Percentiles rank a stretch among this genome's conserved stretches.
Conservation (phyloP, 2,888 invertebrate genomes). For the Diploptera punctata region DNA sequence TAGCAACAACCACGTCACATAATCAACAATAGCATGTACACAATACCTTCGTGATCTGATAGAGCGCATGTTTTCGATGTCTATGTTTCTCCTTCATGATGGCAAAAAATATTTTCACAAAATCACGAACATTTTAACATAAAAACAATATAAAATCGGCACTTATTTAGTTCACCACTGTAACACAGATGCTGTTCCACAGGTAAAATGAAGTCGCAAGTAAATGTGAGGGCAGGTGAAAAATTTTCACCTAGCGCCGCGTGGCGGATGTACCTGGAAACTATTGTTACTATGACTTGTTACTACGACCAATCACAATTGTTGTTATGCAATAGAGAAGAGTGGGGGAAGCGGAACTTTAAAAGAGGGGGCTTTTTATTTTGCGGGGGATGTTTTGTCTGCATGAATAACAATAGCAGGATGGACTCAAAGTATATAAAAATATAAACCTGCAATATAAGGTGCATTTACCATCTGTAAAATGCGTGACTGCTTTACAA, state of each 20-base stretch:
- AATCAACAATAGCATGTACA: not conserved
- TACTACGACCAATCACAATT: constrained; percentile 25
- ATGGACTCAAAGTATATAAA: not conserved
- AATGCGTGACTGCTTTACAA: too few relatives aligned
- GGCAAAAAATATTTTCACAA: not conserved
- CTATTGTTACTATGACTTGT: constrained; percentile 19
- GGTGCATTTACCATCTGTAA: too few relatives aligned
- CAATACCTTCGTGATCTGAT: constrained; percentile 75
- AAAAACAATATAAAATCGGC: not conserved
- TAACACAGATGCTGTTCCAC: not conserved
- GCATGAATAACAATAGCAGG: not conserved
- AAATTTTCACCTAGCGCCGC: constrained; percentile 7
- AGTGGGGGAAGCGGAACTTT: not conserved
- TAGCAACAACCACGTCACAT: not conserved
- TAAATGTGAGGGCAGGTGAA: not conserved
- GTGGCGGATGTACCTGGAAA: constrained; percentile 13
- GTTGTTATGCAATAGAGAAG: constrained; percentile 14
- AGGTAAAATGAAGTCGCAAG: constrained; percentile 14
- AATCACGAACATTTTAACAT: not conserved
- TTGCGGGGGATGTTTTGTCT: not conserved
- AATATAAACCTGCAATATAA: too few relatives aligned
- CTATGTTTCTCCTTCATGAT: constrained; percentile 39
- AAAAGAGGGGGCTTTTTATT: not conserved
- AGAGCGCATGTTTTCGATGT: constrained; percentile 60
- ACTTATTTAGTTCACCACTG: not conserved